Evolutionary conservation across 2,888 invertebrate genomes (phyloP).

Genomic region (Caenorhabditis zanzibari): DNA sequence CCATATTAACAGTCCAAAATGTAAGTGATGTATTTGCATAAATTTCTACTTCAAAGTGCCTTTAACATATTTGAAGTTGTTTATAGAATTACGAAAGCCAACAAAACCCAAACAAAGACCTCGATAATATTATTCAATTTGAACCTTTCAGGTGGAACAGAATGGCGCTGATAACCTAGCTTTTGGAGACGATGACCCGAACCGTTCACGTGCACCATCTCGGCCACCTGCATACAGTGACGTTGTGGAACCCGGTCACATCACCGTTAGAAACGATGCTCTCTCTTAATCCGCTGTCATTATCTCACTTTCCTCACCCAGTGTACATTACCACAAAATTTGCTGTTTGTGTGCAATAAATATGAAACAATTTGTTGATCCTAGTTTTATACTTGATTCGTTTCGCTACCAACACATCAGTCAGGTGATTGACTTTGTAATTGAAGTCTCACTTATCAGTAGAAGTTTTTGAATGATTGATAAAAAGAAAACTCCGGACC

Average conservation of each 20-base stretch:
- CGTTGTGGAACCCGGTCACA: slow-evolving; percentile 50
- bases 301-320: neutral
- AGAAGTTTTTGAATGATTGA: slow-evolving; percentile 5
- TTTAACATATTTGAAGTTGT: neutral
- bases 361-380: slow-evolving; percentile 37
- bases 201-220: slow-evolving; percentile 38
- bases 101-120: too few relatives aligned
- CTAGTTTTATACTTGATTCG: neutral
- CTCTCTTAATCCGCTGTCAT: slow-evolving; percentile 32
- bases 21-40: slow-evolving; percentile 16
- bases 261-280: slow-evolving; percentile 44
- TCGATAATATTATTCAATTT: neutral
- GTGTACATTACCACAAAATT: slow-evolving; percentile 26
- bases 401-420: neutral
- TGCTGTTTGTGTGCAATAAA: slow-evolving; percentile 36
- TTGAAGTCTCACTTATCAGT: slow-evolving; percentile 16
- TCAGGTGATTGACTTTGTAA: slow-evolving; percentile 51
- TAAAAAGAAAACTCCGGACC: slow-evolving; percentile 18
- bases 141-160: slow-evolving; percentile 20
- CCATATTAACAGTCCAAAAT: slow-evolving; percentile 15
- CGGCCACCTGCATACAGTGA: slow-evolving; percentile 62
- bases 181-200: slow-evolving; percentile 29
- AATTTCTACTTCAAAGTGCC: too few relatives aligned
- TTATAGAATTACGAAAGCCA: neutral
- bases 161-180: slow-evolving; percentile 29